Evolutionary conservation across 2,113 vertebrate genomes (phyloP), one percentile per base, ranked within the genome.

Genomic region (Cisticola juncidis): DNA sequence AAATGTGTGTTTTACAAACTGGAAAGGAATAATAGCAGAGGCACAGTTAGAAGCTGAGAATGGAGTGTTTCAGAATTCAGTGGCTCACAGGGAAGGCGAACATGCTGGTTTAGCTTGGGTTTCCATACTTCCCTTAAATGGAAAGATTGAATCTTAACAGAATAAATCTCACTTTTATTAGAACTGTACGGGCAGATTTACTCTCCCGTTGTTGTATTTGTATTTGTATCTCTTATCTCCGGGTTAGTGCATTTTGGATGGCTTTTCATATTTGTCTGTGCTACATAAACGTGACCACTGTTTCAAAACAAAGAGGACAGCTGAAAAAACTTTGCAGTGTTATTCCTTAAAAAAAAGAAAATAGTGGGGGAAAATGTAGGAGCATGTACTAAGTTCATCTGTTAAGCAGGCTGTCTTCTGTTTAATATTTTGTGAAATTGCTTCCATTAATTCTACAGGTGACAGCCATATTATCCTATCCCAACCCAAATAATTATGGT

Each of bases 341-440:
- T 71, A 44, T 83, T 65, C 50, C 47, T 13, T 40, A 16, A 38
- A 61, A 81, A 81, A 72, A 53, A 45, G 16, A 22, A 13, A n/a
- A 53, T 35, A 71, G 28, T 70, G 31, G 31, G n/a, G 51, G 14
- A 62, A 62, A 66, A 73, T 64, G 65, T 77, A 90, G 90, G 58
- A 93, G 40, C 40, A 2, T 64, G 48, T 60, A 40, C 36, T 76
- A 65, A 78, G 81, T 89, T 95, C 64, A 81, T 95, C 93, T 88
- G 76, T 93, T 97, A 94, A 96, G 87, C 24, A 44, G 94, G 76
- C 94, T 89, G 88, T 97, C 97, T 97, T 97, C 94, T 97, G 97
- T 97, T 98, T 98, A 98, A 99, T 98, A 99, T 99, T 99, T 99
- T 98, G 98, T 98, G 96, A 99, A 99, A 99, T 99, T 99, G 97